Conservation (phyloP, 2,888 invertebrate genomes). For the Alviniconcha strummeri region DNA sequence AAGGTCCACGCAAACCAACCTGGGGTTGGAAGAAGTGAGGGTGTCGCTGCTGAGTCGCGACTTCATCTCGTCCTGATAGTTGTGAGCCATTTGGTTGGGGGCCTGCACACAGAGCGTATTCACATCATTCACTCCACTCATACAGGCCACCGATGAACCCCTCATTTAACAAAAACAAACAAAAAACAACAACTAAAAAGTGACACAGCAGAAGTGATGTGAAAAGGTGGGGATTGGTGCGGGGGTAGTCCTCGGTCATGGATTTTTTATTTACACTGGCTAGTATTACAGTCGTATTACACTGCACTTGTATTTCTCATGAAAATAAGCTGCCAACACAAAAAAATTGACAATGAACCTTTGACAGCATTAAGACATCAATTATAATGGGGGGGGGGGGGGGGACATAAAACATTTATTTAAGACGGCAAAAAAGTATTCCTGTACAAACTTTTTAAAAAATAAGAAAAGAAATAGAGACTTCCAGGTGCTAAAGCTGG, state of each 20-base stretch:
- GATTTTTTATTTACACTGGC: too few species aligned
- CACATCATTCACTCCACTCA: too few species aligned
- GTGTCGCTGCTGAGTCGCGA: constrained; percentile 65
- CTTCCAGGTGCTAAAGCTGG: constrained; percentile 65
- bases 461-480: background rate
- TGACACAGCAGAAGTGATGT: background rate
- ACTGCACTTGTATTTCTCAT: too few species aligned
- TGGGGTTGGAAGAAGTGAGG: constrained; percentile 68
- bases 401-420: constrained; percentile 45
- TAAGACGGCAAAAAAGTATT: background rate
- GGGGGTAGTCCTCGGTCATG: too few species aligned
- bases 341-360: too few species aligned
- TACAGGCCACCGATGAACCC: too few species aligned
- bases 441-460: background rate
- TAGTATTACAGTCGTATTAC: too few species aligned
- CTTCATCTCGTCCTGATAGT: constrained; percentile 70
- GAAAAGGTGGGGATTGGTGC: too few species aligned
- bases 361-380: too few species aligned
- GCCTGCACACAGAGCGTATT: constrained; percentile 44
- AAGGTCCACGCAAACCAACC: constrained; percentile 45
- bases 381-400: too few species aligned
- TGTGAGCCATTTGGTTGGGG: constrained; percentile 55
- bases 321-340: too few species aligned
- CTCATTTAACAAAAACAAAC: background rate
- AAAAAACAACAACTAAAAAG: background rate